phyloP scores from a whole-genome alignment of 2,113 vertebrate species.

The Neogale vison region DNA sequence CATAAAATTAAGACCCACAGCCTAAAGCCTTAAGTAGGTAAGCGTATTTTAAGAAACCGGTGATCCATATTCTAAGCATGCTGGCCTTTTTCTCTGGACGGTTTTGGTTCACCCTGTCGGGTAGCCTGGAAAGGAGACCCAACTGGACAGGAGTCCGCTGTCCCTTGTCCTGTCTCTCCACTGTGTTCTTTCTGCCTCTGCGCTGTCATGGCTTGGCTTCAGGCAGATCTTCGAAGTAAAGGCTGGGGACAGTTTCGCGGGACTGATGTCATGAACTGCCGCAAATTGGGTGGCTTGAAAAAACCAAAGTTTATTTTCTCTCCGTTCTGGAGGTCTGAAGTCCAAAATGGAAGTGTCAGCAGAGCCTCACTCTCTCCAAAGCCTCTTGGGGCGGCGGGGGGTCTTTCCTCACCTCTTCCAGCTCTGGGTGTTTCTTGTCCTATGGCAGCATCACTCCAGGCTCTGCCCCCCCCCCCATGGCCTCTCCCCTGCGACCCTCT shows the following conservation, averaged over 20 bases:
- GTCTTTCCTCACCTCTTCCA: background rate
- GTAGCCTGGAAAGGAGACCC: background rate
- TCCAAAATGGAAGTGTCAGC: background rate
- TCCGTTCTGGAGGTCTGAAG: background rate
- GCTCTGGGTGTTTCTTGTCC: background rate
- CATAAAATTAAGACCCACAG: background rate
- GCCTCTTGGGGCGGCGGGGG: background rate
- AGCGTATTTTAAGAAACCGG: background rate
- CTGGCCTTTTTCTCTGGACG: background rate
- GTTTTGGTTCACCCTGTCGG: background rate
- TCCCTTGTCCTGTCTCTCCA: background rate
- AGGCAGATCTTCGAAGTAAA: background rate
- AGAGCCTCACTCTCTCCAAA: background rate
- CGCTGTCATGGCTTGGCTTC: background rate
- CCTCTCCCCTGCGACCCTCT: background rate
- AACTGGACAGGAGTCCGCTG: rapidly evolving
- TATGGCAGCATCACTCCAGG: background rate
- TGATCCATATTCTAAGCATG: no score
- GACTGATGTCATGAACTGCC: background rate
- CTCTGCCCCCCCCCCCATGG: background rate
- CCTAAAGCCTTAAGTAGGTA: background rate
- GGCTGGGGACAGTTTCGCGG: background rate
- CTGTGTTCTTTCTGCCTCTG: background rate
- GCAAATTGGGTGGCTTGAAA: background rate
- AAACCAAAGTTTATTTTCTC: background rate